Evolutionary conservation across 1,140 invertebrate species (phyloP).

Genomic region (Aphaenogaster ashmeadi): DNA sequence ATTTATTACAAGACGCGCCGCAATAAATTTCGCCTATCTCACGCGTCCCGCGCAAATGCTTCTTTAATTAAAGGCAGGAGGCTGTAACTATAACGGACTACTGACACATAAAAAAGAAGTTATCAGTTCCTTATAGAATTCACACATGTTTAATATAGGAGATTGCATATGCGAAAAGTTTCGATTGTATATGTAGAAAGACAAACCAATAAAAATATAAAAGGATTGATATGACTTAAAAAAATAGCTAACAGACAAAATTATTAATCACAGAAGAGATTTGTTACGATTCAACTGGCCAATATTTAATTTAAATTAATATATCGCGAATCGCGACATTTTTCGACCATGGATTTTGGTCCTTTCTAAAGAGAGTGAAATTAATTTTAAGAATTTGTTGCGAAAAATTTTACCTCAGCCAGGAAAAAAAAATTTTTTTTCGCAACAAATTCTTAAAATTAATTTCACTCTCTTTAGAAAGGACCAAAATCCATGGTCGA

Average conservation of each 20-base stretch:
- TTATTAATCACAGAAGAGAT: too few relatives aligned
- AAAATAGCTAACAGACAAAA: background rate
- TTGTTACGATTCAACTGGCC: too few relatives aligned
- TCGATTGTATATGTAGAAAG: background rate
- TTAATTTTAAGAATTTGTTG: too few relatives aligned
- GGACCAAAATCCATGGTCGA: too few relatives aligned
- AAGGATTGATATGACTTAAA: background rate
- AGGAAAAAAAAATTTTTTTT: too few relatives aligned
- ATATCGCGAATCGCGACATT: too few relatives aligned
- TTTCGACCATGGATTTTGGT: too few relatives aligned
- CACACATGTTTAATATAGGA: background rate
- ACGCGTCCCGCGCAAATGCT: slow-evolving; percentile 62
- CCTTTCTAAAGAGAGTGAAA: too few relatives aligned
- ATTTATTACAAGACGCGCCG: slow-evolving; percentile 72
- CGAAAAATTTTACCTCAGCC: too few relatives aligned
- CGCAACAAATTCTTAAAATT: too few relatives aligned
- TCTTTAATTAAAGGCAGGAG: slow-evolving; percentile 76
- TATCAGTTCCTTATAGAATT: background rate
- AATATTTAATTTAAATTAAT: too few relatives aligned
- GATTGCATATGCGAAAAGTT: background rate
- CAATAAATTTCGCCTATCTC: slow-evolving; percentile 75
- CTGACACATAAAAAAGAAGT: slow-evolving; percentile 65
- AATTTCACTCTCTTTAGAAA: too few relatives aligned
- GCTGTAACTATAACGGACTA: slow-evolving; percentile 58
- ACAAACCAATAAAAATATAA: background rate